These are phyloP conservation scores for Brachirus orientalis DNA, from an alignment of 2,113 vertebrate genomes.

Conservation along the genomic window DNA sequence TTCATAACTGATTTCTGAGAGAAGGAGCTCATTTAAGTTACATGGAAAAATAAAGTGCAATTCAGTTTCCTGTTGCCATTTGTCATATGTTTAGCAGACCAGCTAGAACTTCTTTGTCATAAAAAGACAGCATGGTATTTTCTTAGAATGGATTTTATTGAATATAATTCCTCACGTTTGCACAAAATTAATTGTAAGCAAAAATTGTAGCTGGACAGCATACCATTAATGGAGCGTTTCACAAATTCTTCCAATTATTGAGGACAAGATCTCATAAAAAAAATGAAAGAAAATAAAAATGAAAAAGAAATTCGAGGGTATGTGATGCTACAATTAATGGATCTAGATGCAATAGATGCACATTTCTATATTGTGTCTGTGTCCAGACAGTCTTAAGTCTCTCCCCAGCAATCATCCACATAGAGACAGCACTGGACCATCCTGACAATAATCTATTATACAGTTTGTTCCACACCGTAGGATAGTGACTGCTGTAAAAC, in stretches of 20 bases:
- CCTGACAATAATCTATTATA: constrained; percentile 25
- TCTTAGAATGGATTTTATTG: too few species aligned
- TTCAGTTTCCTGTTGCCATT: constrained; percentile 33
- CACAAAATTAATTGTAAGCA: not conserved
- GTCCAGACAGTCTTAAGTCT: constrained; percentile 2
- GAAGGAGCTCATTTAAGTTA: constrained; percentile 38
- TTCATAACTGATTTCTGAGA: constrained; percentile 48
- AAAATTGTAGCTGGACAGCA: not conserved
- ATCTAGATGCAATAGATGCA: not conserved
- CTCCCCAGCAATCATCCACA: constrained; percentile 23
- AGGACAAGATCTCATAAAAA: too few species aligned
- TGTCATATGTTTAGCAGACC: constrained; percentile 28
- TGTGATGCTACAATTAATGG: not conserved
- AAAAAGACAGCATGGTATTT: too few species aligned
- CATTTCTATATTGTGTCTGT: constrained; percentile 1
- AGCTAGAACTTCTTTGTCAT: not conserved
- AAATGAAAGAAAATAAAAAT: not conserved
- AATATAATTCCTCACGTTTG: not conserved
- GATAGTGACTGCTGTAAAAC: not conserved
- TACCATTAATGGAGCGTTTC: not conserved
- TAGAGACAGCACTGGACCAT: constrained; percentile 14
- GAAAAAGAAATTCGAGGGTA: not conserved
- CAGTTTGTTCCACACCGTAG: not conserved
- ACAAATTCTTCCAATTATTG: not conserved
- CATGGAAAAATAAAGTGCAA: constrained; percentile 38